phyloP scores from a whole-genome alignment of 2,888 invertebrate species.

The Melanostoma mellinum region DNA sequence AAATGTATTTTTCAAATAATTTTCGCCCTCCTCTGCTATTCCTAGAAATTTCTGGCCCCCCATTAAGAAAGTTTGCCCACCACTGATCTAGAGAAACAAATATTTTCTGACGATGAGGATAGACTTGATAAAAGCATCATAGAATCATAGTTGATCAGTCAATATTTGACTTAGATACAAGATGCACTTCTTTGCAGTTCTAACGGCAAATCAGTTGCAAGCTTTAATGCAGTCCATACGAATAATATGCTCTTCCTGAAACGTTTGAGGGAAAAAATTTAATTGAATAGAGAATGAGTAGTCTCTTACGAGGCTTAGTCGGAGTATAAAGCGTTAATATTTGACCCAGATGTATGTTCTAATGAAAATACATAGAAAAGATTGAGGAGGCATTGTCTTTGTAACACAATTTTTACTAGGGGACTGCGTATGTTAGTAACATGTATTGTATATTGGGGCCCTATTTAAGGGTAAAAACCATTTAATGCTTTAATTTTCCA shows the following conservation, averaged over 20 bases:
- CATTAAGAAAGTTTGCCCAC: too few relatives aligned
- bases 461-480: too few relatives aligned
- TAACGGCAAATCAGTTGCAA: constrained; percentile 17
- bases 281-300: constrained; percentile 63
- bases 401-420: too few relatives aligned
- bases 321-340: constrained; percentile 12
- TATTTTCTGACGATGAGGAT: constrained; percentile 45
- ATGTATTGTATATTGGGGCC: too few relatives aligned
- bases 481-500: too few relatives aligned
- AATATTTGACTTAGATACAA: constrained; percentile 67
- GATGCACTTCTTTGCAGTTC: constrained; percentile 47
- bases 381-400: neutral
- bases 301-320: neutral
- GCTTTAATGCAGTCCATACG: too few relatives aligned
- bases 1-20: too few relatives aligned
- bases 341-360: constrained; percentile 54
- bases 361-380: constrained; percentile 15
- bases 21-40: too few relatives aligned
- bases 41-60: too few relatives aligned
- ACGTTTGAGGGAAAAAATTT: constrained; percentile 8
- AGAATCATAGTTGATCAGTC: constrained; percentile 72
- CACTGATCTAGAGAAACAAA: constrained; percentile 59
- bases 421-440: too few relatives aligned
- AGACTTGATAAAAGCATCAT: constrained; percentile 58
- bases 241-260: too few relatives aligned